Evolutionary conservation across 2,797 vertebrate genomes (phyloP), one percentile per base, ranked within the genome.

Genomic region (Parotocinclus haroldoi): DNA sequence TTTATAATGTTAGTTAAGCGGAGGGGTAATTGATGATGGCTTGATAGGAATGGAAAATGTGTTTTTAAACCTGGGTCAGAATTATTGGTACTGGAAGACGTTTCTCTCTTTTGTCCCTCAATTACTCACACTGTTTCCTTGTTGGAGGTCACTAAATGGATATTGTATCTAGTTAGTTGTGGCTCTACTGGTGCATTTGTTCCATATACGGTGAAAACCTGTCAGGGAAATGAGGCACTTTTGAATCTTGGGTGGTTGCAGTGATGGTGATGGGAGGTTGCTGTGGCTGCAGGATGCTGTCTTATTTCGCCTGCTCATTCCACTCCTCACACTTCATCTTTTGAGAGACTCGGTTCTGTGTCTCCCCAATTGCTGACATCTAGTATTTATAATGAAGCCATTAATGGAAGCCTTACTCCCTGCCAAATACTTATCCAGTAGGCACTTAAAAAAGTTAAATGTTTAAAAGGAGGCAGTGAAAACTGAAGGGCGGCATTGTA

Each of bases 131-230:
- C 53, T 37, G 50, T 58, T 51, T 71, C 57, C 49, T 68, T 50
- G 55, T 60, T 58, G 38, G 58, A 71, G 65, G 52, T 60, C 58
- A 71, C 58, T 72, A 72, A 76, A 71, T 75, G 67, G 78, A 74
- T 75, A 78, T 72, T 76, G 76, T 80, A 74, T 58, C 73, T 69
- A 70, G 66, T 78, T 68, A 68, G 68, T 58, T 66, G 66, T 51
- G 76, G 64, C 66, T 74, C 68, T 68, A 72, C 44, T n/a, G 27
- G 63, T 77, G 79, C 80, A 81, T 82, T 79, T 82, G 82, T 77
- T 80, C 68, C 61, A 60, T 75, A 68, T 66, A 75, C 54, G 66
- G 73, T 77, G 64, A 68, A 75, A 77, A 67, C 61, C 76, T 80
- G 76, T 74, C 57, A 56, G 74, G 73, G 76, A 76, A 75, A 73